phyloP scores from a whole-genome alignment of 2,113 vertebrate species.

The Ifrita kowaldi region DNA sequence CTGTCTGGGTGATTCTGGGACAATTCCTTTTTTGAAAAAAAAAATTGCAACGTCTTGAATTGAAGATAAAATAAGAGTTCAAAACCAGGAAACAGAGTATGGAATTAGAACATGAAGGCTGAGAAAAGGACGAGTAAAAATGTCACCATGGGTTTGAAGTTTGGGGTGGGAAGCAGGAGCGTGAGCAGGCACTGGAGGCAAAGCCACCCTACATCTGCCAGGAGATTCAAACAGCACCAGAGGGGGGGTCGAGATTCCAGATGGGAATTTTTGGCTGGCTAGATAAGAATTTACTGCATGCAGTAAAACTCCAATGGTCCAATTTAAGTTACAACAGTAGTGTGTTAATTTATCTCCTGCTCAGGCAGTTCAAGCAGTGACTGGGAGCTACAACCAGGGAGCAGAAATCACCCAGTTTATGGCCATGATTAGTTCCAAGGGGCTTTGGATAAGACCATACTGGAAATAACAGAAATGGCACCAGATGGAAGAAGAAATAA shows the following conservation, averaged over 20 bases:
- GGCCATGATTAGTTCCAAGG: neutral
- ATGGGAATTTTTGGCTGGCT: neutral
- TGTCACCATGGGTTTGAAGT: neutral
- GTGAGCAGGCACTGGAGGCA: neutral
- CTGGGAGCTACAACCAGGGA: neutral
- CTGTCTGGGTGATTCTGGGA: neutral
- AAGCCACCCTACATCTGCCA: neutral
- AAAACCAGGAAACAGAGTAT: neutral
- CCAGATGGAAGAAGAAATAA: neutral
- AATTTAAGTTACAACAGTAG: neutral
- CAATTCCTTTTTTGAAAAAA: neutral
- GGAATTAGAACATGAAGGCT: neutral
- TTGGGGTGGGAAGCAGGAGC: neutral
- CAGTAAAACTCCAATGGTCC: neutral
- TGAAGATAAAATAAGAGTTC: neutral
- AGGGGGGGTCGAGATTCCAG: neutral
- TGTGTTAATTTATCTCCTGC: slow-evolving; percentile 8
- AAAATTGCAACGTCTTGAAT: neutral
- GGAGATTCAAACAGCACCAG: neutral
- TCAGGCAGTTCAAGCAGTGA: neutral
- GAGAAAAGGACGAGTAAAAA: neutral
- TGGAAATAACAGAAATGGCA: neutral
- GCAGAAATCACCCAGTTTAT: neutral
- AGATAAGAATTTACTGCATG: neutral
- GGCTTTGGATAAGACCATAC: neutral